These are phyloP conservation scores for Mizuhopecten yessoensis DNA, from an alignment of 1,140 invertebrate genomes.

Conservation along the genomic window DNA sequence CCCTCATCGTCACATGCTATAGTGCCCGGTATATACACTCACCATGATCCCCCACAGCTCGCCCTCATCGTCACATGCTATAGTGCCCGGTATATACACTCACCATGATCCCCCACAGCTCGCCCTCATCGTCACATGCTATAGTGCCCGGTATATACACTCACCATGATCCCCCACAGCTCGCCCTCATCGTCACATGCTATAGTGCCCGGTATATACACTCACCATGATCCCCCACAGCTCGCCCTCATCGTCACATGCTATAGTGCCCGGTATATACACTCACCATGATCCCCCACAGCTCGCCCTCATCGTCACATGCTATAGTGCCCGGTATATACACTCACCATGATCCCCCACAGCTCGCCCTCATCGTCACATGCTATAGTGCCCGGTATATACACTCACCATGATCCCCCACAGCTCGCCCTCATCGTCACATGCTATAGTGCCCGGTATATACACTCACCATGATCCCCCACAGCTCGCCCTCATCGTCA, in stretches of 20 bases:
- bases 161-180: constrained; percentile 91
- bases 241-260: constrained; percentile 89
- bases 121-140: constrained; percentile 89
- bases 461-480: constrained; percentile 91
- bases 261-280: constrained; percentile 88
- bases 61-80: constrained; percentile 89
- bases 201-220: constrained; percentile 89
- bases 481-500: constrained; percentile 89
- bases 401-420: constrained; percentile 92
- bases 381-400: constrained; percentile 88
- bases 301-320: constrained; percentile 89
- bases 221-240: constrained; percentile 92
- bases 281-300: constrained; percentile 92
- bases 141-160: constrained; percentile 89
- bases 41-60: constrained; percentile 92
- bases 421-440: constrained; percentile 89
- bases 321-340: constrained; percentile 89
- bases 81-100: constrained; percentile 89
- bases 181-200: constrained; percentile 89
- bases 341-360: constrained; percentile 91
- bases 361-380: constrained; percentile 90
- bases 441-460: constrained; percentile 88
- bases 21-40: constrained; percentile 89
- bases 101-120: constrained; percentile 92
- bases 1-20: constrained; percentile 89